Evolutionary conservation across 2,797 vertebrate genomes (phyloP), one percentile per base, ranked within the genome.

Genomic region (Ctenopoma kingsleyae): DNA sequence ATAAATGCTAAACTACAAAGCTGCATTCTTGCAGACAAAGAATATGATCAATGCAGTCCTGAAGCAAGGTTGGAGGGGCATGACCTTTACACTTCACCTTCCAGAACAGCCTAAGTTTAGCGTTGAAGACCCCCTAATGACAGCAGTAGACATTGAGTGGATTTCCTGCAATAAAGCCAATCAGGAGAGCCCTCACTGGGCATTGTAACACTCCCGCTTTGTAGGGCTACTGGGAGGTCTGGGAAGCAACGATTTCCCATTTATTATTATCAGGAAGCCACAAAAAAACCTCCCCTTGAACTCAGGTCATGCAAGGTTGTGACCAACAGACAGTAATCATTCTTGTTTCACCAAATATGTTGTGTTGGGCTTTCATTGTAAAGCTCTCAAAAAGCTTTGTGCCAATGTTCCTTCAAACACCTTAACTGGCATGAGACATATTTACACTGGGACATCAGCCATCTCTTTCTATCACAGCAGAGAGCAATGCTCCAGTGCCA

Each of bases 131-230:
- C 83, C 71, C 76, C 67, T 70, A 62, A 76, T 83, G 81, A 89
- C 90, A 91, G 83, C 82, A 83, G 82, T 59, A 51, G 76, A 79
- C 72, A 66, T 75, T 70, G 76, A 86, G 82, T 94, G 93, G 93
- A 95, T 94, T 92, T 94, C 80, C 85, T 85, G 89, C 83, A 93
- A 94, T 95, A 93, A 95, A 94, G 83, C 83, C 92, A 95, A 95
- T 94, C 93, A 94, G 79, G 89, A 74, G 87, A 88, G 80, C 72
- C 78, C 81, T 88, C 76, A 38, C 68, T 66, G 77, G 78, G 87
- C 61, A 89, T 90, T 89, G 15, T 95, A 95, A 95, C 94, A 95
- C 92, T 92, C 74, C 65, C 10, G 8, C 81, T 89, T 88, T 84
- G 87, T 64, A 77, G 71, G 89, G 88, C 89, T 91, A 90, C 85